These are phyloP conservation scores for Calyptomena viridis DNA, from an alignment of 2,113 vertebrate genomes.

Conservation along the genomic window DNA sequence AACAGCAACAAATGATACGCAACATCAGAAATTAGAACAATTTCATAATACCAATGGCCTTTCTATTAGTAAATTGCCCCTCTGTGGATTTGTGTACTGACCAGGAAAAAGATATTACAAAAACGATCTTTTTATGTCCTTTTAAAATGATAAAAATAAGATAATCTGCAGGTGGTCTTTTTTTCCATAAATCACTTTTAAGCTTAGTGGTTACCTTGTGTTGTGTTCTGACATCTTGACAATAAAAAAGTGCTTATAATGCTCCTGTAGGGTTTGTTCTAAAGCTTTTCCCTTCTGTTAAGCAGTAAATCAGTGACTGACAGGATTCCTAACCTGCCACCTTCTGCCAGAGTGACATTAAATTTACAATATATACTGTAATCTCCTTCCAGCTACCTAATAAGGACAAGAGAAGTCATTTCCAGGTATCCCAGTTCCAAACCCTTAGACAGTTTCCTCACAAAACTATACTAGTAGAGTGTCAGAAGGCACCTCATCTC, in stretches of 20 bases:
- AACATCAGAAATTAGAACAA: slow-evolving; percentile 43
- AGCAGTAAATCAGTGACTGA: slow-evolving; percentile 70
- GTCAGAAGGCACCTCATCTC: not conserved
- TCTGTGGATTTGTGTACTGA: slow-evolving; percentile 57
- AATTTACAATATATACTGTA: slow-evolving; percentile 49
- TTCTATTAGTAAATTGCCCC: slow-evolving; percentile 64
- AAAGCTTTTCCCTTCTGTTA: slow-evolving; percentile 52
- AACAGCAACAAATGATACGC: slow-evolving; percentile 41
- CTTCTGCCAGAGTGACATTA: slow-evolving; percentile 59
- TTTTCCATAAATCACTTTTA: slow-evolving; percentile 70
- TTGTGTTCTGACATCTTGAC: slow-evolving; percentile 59
- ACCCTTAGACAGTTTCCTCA: not conserved
- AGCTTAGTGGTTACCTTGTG: slow-evolving; percentile 54
- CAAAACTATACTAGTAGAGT: not conserved
- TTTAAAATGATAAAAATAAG: slow-evolving; percentile 66
- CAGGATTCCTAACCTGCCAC: slow-evolving; percentile 48
- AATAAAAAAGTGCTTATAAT: slow-evolving; percentile 64
- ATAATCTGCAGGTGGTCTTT: slow-evolving; percentile 60
- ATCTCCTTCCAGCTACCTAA: slow-evolving; percentile 44
- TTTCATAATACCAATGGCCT: slow-evolving; percentile 12
- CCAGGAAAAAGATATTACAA: slow-evolving; percentile 40
- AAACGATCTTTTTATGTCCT: slow-evolving; percentile 60
- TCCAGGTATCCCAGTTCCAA: slow-evolving; percentile 17
- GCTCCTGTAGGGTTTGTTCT: slow-evolving; percentile 44
- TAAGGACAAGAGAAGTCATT: slow-evolving; percentile 17